A percentile compares a stretch with the other conserved stretches of the same genome.
Conservation (phyloP, 2,113 vertebrate genomes). For the Pontoporia blainvillei region DNA sequence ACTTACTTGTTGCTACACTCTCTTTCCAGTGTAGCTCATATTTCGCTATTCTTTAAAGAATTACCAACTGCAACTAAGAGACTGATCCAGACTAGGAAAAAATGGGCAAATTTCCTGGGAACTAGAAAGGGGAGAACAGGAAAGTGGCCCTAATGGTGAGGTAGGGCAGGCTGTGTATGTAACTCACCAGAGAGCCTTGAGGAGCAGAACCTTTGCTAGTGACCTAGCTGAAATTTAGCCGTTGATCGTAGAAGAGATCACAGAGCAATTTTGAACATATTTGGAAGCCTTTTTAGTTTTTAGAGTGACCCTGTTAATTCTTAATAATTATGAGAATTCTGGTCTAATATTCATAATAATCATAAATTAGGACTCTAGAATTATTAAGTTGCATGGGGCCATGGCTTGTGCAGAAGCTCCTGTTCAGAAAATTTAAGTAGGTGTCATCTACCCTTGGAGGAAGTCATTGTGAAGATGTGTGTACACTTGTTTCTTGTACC, state of each 20-base stretch:
- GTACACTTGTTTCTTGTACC: constrained; percentile 20
- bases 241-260: background rate
- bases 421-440: background rate
- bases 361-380: background rate
- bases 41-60: constrained; percentile 59
- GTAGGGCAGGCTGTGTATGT: background rate
- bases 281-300: constrained; percentile 36
- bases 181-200: background rate
- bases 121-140: constrained; percentile 1
- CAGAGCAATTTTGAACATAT: background rate
- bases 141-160: background rate
- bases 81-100: constrained; percentile 32
- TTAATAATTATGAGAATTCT: constrained; percentile 13
- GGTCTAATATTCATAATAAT: background rate
- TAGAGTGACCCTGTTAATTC: constrained; percentile 17
- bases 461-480: background rate
- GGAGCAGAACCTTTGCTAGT: background rate
- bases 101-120: constrained; percentile 29
- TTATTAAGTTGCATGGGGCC: background rate
- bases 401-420: background rate
- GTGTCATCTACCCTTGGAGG: background rate
- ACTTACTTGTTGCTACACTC: background rate
- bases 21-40: constrained; percentile 51
- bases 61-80: constrained; percentile 30
- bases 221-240: constrained; percentile 51